Evolutionary conservation across 2,797 vertebrate species (phyloP).

Genomic region (Eurystomus glaucurus): DNA sequence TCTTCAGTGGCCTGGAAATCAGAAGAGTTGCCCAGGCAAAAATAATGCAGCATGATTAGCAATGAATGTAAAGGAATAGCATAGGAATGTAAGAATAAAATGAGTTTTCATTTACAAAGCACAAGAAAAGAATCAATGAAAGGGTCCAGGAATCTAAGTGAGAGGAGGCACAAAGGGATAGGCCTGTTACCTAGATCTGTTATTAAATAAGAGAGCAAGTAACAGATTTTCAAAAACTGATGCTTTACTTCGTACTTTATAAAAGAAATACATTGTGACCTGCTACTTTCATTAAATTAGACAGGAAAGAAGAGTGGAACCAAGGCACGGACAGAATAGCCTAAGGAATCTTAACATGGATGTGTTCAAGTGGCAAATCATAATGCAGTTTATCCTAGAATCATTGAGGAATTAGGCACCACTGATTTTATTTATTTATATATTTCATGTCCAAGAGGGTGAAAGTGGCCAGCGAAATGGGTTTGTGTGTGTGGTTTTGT

Average conservation of each 20-base stretch:
- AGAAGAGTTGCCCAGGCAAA: background rate
- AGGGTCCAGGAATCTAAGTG: background rate
- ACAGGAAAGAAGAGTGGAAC: conserved; percentile 35
- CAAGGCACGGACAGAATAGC: conserved; percentile 43
- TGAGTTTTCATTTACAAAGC: conserved; percentile 25
- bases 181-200: conserved; percentile 4
- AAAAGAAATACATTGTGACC: conserved; percentile 24
- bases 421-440: conserved; percentile 25
- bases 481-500: background rate
- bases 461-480: background rate
- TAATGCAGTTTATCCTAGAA: conserved; percentile 48
- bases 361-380: conserved; percentile 46
- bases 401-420: conserved; percentile 39
- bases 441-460: conserved; percentile 39
- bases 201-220: conserved; percentile 28
- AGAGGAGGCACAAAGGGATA: background rate
- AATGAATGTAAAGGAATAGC: background rate
- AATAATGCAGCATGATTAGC: background rate
- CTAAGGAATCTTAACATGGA: conserved; percentile 62
- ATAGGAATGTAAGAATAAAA: background rate
- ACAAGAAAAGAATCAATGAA: conserved; percentile 26
- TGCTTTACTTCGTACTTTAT: conserved; percentile 45
- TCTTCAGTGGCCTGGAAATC: background rate
- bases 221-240: conserved; percentile 25
- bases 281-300: conserved; percentile 49